Percentiles rank a stretch among this genome's conserved stretches.
Evolutionary conservation across 2,113 vertebrate genomes (phyloP).

Genomic region (Caloenas nicobarica): DNA sequence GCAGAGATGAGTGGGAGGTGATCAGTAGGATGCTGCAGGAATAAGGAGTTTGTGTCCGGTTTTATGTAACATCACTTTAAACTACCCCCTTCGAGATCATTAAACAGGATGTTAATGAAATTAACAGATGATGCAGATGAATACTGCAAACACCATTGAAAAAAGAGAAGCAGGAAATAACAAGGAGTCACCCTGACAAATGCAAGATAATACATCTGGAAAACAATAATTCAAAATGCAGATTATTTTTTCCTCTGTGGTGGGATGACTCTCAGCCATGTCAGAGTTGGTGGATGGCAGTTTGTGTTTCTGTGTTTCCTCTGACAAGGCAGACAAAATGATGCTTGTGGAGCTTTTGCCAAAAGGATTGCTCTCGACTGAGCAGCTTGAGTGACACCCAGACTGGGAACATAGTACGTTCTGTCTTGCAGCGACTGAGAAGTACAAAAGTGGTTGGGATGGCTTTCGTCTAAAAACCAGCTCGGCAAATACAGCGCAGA

Average conservation of each 20-base stretch:
- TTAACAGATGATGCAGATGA: constrained; percentile 48
- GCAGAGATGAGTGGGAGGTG: constrained; percentile 7
- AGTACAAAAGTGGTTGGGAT: not conserved
- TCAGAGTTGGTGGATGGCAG: not conserved
- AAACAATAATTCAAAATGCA: constrained; percentile 40
- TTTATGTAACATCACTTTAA: constrained; percentile 31
- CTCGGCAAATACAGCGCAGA: not conserved
- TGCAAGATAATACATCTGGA: constrained; percentile 34
- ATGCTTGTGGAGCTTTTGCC: not conserved
- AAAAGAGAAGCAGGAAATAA: constrained; percentile 55
- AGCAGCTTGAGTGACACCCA: not conserved
- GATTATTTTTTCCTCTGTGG: constrained; percentile 3
- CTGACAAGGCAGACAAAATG: not conserved
- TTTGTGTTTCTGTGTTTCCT: not conserved
- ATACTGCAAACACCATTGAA: constrained; percentile 35
- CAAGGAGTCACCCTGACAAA: constrained; percentile 11
- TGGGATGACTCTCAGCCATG: not conserved
- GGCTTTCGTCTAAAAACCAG: not conserved
- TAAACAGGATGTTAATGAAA: constrained; percentile 54
- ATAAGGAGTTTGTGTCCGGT: not conserved
- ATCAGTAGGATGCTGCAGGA: constrained; percentile 3
- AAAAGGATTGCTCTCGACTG: not conserved
- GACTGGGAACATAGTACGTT: not conserved
- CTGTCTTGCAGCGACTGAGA: not conserved
- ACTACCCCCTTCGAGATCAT: constrained; percentile 3